Conservation (phyloP, 30 jellyfish, hydroid and myxozoan genomes). For the Phacellophora camtschatica region DNA sequence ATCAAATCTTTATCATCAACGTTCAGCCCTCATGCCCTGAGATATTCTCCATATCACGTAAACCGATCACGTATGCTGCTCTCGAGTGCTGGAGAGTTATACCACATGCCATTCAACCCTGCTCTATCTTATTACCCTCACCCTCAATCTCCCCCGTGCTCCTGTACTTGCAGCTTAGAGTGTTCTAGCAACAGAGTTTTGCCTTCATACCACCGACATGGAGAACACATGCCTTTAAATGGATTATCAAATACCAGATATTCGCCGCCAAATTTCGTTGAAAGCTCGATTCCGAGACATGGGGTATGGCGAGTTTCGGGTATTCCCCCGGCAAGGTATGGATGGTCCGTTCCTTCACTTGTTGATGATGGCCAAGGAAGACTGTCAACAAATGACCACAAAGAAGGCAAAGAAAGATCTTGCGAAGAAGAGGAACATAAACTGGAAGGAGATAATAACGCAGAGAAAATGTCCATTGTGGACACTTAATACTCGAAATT, state of each 20-base stretch:
- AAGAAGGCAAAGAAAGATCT: neutral
- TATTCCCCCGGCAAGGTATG: conserved; percentile 6
- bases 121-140: neutral
- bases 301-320: conserved; percentile 5
- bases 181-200: neutral
- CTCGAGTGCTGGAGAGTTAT: neutral
- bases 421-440: neutral
- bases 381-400: neutral
- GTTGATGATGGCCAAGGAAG: neutral
- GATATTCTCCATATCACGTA: conserved; percentile 3
- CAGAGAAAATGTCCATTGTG: neutral
- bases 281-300: neutral
- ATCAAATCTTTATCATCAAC: conserved; percentile 1
- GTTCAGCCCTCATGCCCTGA: neutral
- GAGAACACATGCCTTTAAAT: neutral
- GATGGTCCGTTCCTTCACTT: conserved; percentile 45
- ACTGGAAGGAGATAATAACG: neutral
- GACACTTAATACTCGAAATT: no score
- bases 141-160: neutral
- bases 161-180: conserved; percentile 11
- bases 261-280: neutral
- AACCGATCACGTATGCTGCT: neutral
- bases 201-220: neutral
- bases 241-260: neutral
- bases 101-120: neutral